A percentile compares a stretch with the other conserved stretches of the same genome.
phyloP scores from a whole-genome alignment of 1,140 invertebrate genomes.

The Vollenhovia emeryi region DNA sequence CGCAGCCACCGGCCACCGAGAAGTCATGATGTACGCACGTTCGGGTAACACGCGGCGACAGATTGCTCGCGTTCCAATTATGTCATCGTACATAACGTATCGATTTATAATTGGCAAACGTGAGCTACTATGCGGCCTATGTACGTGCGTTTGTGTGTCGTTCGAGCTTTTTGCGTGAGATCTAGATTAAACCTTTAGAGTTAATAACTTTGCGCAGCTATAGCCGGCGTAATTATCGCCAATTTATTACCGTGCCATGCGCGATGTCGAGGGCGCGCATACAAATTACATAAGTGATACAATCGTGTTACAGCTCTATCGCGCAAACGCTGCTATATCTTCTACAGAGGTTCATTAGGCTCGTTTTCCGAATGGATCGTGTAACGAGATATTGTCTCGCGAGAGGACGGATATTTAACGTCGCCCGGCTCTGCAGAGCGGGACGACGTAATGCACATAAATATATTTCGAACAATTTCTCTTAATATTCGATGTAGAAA shows the following conservation, averaged over 20 bases:
- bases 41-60: constrained; percentile 36
- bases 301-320: constrained; percentile 46
- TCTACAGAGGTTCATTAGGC: constrained; percentile 27
- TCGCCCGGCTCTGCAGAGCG: no score
- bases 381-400: constrained; percentile 20
- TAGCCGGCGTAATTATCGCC: constrained; percentile 29
- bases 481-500: no score
- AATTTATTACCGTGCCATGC: constrained; percentile 40
- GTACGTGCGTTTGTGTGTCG: not conserved
- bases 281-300: constrained; percentile 33
- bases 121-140: not conserved
- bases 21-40: constrained; percentile 62
- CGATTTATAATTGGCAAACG: constrained; percentile 42
- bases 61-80: constrained; percentile 56
- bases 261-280: not conserved
- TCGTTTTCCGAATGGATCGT: constrained; percentile 21
- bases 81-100: not conserved
- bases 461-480: no score
- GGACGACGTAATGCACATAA: not conserved
- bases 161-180: constrained; percentile 1
- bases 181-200: not conserved
- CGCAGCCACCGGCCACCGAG: constrained; percentile 51
- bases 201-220: constrained; percentile 17
- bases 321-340: constrained; percentile 39
- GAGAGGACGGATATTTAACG: not conserved